Percentiles rank a stretch among this genome's conserved stretches.
phyloP scores from a whole-genome alignment of 1,140 invertebrate species.

The Saccostrea glomerata region DNA sequence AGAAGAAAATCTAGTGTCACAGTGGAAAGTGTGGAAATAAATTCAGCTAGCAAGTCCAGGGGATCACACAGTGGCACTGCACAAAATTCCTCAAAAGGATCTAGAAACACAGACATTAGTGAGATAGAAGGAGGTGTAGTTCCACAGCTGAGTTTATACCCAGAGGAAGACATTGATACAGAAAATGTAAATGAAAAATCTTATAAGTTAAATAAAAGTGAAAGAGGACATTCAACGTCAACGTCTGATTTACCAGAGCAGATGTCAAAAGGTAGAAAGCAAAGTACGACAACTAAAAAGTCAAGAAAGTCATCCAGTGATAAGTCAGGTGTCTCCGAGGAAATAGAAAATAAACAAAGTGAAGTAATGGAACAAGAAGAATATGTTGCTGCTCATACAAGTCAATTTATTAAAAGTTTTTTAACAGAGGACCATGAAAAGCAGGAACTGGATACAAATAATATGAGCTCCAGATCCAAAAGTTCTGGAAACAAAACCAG shows the following conservation, averaged over 20 bases:
- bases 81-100: background rate
- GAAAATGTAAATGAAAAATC: background rate
- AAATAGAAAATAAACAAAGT: background rate
- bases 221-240: background rate
- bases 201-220: background rate
- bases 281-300: background rate
- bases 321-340: background rate
- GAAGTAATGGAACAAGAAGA: background rate
- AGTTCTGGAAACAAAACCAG: background rate
- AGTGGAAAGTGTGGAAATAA: background rate
- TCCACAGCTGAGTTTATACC: background rate
- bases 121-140: background rate
- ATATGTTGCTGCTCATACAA: background rate
- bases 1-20: background rate
- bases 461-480: background rate
- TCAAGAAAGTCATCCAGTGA: background rate
- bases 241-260: background rate
- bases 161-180: background rate
- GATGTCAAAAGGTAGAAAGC: background rate
- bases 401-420: slow-evolving; percentile 7
- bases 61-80: background rate
- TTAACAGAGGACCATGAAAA: slow-evolving; percentile 12
- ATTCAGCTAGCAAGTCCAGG: background rate
- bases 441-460: background rate
- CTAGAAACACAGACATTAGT: background rate